Percentiles rank a stretch among this genome's conserved stretches.
Conservation (phyloP, 1,140 invertebrate genomes). For the Drosophila seguyi region DNA sequence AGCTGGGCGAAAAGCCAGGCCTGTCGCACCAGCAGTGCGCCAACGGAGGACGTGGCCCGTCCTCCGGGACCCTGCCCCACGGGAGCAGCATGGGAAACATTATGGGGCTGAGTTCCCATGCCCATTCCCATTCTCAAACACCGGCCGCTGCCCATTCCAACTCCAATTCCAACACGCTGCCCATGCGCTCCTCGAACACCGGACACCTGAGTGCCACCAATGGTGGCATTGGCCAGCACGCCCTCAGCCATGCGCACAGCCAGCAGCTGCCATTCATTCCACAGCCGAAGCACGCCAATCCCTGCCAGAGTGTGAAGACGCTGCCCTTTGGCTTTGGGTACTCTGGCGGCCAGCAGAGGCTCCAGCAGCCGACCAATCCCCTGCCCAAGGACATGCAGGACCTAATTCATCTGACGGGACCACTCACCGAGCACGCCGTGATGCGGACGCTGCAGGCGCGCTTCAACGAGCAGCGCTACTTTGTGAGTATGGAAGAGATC, state of each 20-base stretch:
- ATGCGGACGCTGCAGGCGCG: constrained; percentile 95
- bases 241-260: constrained; percentile 37
- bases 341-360: constrained; percentile 29
- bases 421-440: constrained; percentile 96
- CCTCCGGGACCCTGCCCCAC: constrained; percentile 46
- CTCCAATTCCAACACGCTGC: constrained; percentile 63
- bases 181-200: constrained; percentile 62
- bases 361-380: constrained; percentile 32
- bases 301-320: constrained; percentile 76
- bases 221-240: constrained; percentile 10
- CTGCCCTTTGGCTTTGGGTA: constrained; percentile 71
- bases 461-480: constrained; percentile 94
- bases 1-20: constrained; percentile 66
- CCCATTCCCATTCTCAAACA: constrained; percentile 25
- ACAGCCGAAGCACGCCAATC: constrained; percentile 65
- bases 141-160: constrained; percentile 22
- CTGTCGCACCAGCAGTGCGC: constrained; percentile 45
- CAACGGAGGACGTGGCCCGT: constrained; percentile 40
- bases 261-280: constrained; percentile 66
- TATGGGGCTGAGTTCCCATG: constrained; percentile 38
- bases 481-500: constrained; percentile 89
- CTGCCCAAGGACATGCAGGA: constrained; percentile 89
- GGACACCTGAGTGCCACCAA: constrained; percentile 32
- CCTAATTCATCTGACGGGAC: constrained; percentile 95
- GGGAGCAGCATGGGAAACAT: constrained; percentile 51